Base-by-base conservation (phyloP, 1,140 invertebrate species). In the Apis florea region DNA sequence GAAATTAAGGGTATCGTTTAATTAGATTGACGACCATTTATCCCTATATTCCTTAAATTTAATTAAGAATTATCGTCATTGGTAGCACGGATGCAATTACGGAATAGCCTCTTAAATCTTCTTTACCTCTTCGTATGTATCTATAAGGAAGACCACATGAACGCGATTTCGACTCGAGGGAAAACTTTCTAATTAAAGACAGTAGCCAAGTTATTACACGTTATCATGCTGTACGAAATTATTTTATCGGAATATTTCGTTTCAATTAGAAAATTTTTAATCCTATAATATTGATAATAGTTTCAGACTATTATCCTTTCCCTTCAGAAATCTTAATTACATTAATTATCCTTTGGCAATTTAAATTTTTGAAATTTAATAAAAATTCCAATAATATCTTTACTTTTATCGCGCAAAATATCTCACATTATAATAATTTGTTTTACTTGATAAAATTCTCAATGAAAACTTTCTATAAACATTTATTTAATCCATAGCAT, bases 31-130 rank as follows among this genome's bases (percentile, higher is more conserved):
- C 1, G 9, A 6, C 15, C 40, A 21, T 63, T 63, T 1, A 3
- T n/a, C 1, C 31, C 31, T 10, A 74, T 63, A 63, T 63, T 49
- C 63, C 17, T 49, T 11, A 13, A 61, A 73, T n/a, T 11, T 63
- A 49, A 74, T 74, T 63, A 10, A 74, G 47, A 63, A n/a, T 74
- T 74, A 74, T 61, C 2, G 58, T 61, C 71, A 0, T 19, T 26
- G 10, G 15, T 1, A 17, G 6, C 17, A 21, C n/a, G 1, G n/a
- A 9, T 61, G 21, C 15, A 73, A 73, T 73, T 61, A 49, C 13
- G 13, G 9, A 12, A n/a, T 21, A 31, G 21, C 26, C 13, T 40
- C 21, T 76, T 54, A 40, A 66, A 66, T 76, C 26, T 40, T 21
- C 21, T 24, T 76, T 59, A 13, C 8, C 21, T n/a, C 51, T 66